Evolutionary conservation across 1,140 invertebrate genomes (phyloP), one percentile per base, ranked within the genome.

Genomic region (Stegodyphus dumicola): DNA sequence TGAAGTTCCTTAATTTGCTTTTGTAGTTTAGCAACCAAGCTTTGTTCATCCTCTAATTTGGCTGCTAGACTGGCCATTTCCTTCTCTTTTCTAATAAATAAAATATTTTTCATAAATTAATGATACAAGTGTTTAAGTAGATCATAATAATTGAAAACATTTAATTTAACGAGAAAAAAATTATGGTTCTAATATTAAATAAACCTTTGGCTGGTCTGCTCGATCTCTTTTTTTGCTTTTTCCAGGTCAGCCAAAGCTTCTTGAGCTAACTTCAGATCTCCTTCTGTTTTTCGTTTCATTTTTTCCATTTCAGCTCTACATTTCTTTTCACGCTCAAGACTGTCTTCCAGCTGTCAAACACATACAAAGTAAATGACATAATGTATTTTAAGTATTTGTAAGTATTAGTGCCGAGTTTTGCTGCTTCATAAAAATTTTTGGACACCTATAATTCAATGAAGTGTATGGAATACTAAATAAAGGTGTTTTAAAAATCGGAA

Each of bases 1-100:
- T 98, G 97, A 88, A 98, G 93, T 93, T 99, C 98, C 94, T 99
- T 99, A 93, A 99, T 98, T 92, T 99, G 97, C 92, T 97, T 98
- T 92, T 98, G 96, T 85, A 97, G 93, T 92, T 98, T 98, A 90
- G 95, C 94, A 88, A 99, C 97, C 89, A 98, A 93, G 88, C 95
- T 95, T 91, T 99, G 97, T 93, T 99, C 98, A 90, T 99, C 98
- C 92, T 99, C 98, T 85, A 99, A 93, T 92, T 98, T 98, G 92
- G 96, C 95, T 88, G 95, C 96, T 88, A 99, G 93, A 86, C 95
- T 97, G 56, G 95, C 95, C 90, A 99, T 94, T 93, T 99, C 98
- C 92, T 97, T 97, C 93, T 99, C 98, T 92, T 99, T 99, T 91
- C 92, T 95, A 49, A 11, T 64, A 65, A 76, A 80, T 53, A 75